Evolutionary conservation across 2,888 invertebrate genomes (phyloP).

Genomic region (Drosophila borborema): DNA sequence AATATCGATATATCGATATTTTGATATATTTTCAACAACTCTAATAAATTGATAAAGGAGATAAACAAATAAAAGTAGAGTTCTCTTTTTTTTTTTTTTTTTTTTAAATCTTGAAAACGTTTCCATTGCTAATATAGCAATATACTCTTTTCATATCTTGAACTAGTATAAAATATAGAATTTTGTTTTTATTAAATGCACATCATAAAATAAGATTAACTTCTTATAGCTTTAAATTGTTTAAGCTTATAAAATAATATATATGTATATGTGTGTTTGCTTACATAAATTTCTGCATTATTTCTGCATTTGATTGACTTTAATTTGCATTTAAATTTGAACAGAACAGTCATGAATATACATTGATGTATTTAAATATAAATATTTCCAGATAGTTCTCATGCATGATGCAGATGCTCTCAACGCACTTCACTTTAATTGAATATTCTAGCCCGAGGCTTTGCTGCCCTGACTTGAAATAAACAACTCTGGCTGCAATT

Average conservation of each 20-base stretch:
- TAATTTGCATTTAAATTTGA: neutral
- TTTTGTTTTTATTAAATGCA: neutral
- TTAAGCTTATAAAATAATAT: neutral
- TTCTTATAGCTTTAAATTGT: too few relatives aligned
- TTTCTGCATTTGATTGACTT: neutral
- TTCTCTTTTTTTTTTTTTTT: too few relatives aligned
- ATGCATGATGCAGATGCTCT: neutral
- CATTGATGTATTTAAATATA: neutral
- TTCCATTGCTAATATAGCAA: too few relatives aligned
- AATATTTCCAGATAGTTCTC: neutral
- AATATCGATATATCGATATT: too few relatives aligned
- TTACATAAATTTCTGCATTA: too few relatives aligned
- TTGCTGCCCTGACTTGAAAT: slow-evolving; percentile 4
- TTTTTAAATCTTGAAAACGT: too few relatives aligned
- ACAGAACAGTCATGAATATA: neutral
- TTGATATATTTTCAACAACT: too few relatives aligned
- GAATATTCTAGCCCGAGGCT: neutral
- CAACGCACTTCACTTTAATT: neutral
- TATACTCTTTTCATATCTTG: too few relatives aligned
- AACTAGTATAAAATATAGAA: neutral
- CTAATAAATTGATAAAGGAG: too few relatives aligned
- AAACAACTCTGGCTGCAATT: slow-evolving; percentile 36
- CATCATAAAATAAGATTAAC: neutral
- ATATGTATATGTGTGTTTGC: neutral
- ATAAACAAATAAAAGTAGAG: too few relatives aligned